Base-by-base conservation (phyloP, 2,797 vertebrate species). In the Gouania willdenowi region DNA sequence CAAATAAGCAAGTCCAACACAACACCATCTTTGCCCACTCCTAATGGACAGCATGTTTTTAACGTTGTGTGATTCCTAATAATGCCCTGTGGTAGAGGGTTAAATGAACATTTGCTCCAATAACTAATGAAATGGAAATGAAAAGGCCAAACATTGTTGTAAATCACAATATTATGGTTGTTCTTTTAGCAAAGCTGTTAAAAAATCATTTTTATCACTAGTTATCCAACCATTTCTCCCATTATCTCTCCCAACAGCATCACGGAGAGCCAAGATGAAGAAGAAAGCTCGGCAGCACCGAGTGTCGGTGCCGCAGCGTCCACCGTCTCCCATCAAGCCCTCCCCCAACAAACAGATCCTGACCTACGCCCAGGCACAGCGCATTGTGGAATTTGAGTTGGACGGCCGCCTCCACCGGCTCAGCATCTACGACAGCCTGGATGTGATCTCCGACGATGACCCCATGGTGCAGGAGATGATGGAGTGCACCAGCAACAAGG, bases 361-460 rank as follows among this genome's bases (percentile, higher is more conserved):
- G 75, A 98, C 95, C 0, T 96, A 96, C 1, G 94, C 94, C n/a
- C 94, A 99, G 60, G 96, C 96, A n/a, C 96, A 98, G 61, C 94
- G 91, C 58, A 95, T 98, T 89, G 95, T 98, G 28, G 97, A 99
- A 85, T 91, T 98, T 43, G 95, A 98, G 69, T 88, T 98, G 1
- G 94, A 98, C 42, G 95, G 94, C 17, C 92, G 91, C 26, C 41
- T 98, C 67, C 95, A 98, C 19, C 86, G 94, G 33, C 90, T 99
- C 83, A 97, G 94, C 78, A 92, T 99, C 55, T 96, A 91, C 36
- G 95, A 98, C 78, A 91, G 90, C 69, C 75, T 99, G 56, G 93
- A 95, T 19, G 83, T 99, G 61, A 87, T 99, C 56, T 69, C 91
- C 0, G 94, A 99, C 20, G 94, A 96, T 39, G 94, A 98, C 72